A percentile compares a stretch with the other conserved stretches of the same genome.
These are phyloP conservation scores for Rhimphoctona megacephalus DNA, from an alignment of 2,888 invertebrate genomes.

Conservation along the genomic window DNA sequence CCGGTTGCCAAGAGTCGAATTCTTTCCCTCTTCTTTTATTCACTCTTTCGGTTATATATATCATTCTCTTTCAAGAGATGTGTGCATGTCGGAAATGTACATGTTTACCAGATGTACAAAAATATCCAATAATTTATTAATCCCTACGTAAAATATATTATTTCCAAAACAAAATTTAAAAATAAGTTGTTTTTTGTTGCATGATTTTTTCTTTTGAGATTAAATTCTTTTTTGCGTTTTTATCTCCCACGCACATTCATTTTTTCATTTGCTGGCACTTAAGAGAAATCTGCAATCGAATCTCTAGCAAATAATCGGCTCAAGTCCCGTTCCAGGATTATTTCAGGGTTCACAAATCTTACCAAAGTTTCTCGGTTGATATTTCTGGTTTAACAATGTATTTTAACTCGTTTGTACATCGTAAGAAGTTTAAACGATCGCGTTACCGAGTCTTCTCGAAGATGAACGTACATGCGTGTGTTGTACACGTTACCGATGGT, in stretches of 20 bases:
- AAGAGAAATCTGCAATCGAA: not conserved
- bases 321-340: not conserved
- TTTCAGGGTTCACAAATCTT: conserved; percentile 11
- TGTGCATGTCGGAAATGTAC: conserved; percentile 6
- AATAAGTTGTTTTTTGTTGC: not conserved
- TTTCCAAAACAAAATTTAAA: not conserved
- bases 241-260: not conserved
- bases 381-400: conserved; percentile 26
- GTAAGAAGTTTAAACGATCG: conserved; percentile 43
- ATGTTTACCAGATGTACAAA: not conserved
- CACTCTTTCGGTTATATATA: not conserved
- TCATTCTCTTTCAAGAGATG: not conserved
- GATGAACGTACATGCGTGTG: conserved; percentile 27
- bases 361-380: conserved; percentile 41
- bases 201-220: not conserved
- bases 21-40: conserved; percentile 34
- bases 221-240: not conserved
- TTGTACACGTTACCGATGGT: conserved; percentile 57
- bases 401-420: conserved; percentile 37
- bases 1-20: conserved; percentile 72
- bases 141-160: not conserved
- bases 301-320: not conserved
- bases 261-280: not conserved
- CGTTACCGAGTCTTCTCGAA: conserved; percentile 38
- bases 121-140: not conserved